Evolutionary conservation across 2,113 vertebrate genomes (phyloP).

Genomic region (Rhinolophus ferrumequinum): DNA sequence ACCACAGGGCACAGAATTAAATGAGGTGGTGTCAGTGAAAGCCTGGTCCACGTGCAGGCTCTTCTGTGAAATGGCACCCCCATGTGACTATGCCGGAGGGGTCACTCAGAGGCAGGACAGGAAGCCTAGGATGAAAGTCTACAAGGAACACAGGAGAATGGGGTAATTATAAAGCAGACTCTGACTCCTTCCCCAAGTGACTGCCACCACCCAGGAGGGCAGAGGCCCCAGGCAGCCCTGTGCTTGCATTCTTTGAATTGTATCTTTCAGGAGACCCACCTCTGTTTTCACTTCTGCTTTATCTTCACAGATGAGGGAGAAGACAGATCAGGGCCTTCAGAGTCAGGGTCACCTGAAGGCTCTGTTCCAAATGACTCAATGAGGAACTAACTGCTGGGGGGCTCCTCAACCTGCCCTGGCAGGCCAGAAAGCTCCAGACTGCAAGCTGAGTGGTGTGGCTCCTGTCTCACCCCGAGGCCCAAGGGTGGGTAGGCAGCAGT

Average conservation of each 20-base stretch:
- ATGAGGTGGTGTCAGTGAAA: background rate
- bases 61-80: background rate
- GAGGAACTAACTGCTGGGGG: background rate
- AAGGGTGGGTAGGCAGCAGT: background rate
- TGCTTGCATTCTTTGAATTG: background rate
- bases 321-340: background rate
- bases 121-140: background rate
- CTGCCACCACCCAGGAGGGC: background rate
- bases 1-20: slow-evolving; percentile 6
- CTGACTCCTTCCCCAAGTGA: background rate
- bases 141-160: background rate
- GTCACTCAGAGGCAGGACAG: background rate
- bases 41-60: background rate
- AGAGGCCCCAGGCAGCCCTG: background rate
- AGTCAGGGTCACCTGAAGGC: slow-evolving; percentile 29
- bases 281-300: slow-evolving; percentile 65
- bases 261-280: background rate
- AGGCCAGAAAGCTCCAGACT: slow-evolving; percentile 31
- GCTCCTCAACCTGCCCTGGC: slow-evolving; percentile 33
- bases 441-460: slow-evolving; percentile 22
- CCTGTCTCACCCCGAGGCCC: background rate
- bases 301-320: slow-evolving; percentile 7
- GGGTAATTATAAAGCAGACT: background rate
- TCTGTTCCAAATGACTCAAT: slow-evolving; percentile 53
- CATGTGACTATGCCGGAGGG: background rate